A percentile compares a stretch with the other conserved stretches of the same genome.
Conservation (phyloP, 2,797 vertebrate species). For the Ctenopoma kingsleyae region DNA sequence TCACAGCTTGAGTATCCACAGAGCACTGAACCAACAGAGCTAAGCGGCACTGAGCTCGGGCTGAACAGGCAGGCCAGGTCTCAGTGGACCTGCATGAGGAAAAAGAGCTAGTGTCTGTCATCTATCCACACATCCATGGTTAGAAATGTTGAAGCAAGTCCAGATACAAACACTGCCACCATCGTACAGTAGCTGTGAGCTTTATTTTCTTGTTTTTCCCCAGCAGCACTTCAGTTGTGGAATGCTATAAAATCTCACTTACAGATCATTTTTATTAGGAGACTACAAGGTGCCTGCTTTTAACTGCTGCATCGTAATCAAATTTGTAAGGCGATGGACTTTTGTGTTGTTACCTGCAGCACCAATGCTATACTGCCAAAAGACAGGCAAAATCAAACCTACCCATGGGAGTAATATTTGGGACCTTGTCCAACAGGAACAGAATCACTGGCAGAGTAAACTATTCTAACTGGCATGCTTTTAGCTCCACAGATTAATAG, state of each 20-base stretch:
- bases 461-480: conserved; percentile 32
- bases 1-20: conserved; percentile 77
- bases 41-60: conserved; percentile 72
- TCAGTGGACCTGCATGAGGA: conserved; percentile 65
- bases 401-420: conserved; percentile 48
- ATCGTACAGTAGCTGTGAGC: conserved; percentile 50
- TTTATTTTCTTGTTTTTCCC: conserved; percentile 40
- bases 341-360: conserved; percentile 25
- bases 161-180: conserved; percentile 60
- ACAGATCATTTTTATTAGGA: too few relatives aligned
- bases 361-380: conserved; percentile 12
- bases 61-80: conserved; percentile 79
- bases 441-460: conserved; percentile 36
- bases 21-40: conserved; percentile 79
- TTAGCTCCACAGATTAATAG: conserved; percentile 18
- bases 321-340: conserved; percentile 16
- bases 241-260: conserved; percentile 35
- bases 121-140: conserved; percentile 69
- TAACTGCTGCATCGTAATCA: background rate
- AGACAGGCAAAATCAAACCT: conserved; percentile 13
- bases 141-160: conserved; percentile 66
- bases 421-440: conserved; percentile 40
- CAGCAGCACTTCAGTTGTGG: conserved; percentile 27
- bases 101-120: conserved; percentile 72
- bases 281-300: background rate